These are phyloP conservation scores for Imbricaverruca yamaguchii DNA, from an alignment of 2,888 invertebrate species.

Conservation along the genomic window DNA sequence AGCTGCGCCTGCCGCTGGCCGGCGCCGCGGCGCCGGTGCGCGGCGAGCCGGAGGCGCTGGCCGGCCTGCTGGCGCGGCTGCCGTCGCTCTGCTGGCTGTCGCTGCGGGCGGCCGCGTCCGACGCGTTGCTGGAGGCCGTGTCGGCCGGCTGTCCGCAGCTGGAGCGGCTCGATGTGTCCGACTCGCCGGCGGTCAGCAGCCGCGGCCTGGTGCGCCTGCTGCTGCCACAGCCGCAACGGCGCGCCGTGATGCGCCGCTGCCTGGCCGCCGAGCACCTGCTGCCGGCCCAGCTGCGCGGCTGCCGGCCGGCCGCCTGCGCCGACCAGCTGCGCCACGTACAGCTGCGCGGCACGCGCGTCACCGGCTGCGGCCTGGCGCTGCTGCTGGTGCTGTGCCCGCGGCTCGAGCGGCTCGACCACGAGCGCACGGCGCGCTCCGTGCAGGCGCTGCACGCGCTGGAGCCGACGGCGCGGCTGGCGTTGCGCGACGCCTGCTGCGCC, in stretches of 20 bases:
- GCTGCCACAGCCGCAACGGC: background rate
- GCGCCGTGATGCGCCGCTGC: slow-evolving; percentile 1
- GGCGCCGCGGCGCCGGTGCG: background rate
- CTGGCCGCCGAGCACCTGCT: background rate
- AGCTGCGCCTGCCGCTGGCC: background rate
- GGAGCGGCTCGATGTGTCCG: background rate
- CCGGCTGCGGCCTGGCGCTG: slow-evolving; percentile 1
- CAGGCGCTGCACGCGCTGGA: background rate
- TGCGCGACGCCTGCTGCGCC: background rate
- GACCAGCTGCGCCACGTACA: background rate
- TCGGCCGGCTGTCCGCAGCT: slow-evolving; percentile 4
- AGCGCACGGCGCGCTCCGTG: background rate
- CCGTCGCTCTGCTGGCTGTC: background rate
- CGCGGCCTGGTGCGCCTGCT: slow-evolving; percentile 17
- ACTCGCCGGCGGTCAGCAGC: background rate
- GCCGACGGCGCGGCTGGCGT: background rate
- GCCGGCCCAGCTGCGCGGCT: slow-evolving; percentile 10
- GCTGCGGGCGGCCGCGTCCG: background rate
- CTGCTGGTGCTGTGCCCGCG: background rate
- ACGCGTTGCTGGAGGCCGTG: slow-evolving; percentile 9
- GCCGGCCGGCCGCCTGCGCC: background rate
- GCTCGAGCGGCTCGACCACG: slow-evolving; percentile 3
- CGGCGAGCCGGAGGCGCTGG: slow-evolving; percentile 13
- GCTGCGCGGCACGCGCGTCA: background rate
- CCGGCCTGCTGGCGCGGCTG: background rate